phyloP scores from a whole-genome alignment of 1,140 invertebrate species.

The Drosophila kohkoa region DNA sequence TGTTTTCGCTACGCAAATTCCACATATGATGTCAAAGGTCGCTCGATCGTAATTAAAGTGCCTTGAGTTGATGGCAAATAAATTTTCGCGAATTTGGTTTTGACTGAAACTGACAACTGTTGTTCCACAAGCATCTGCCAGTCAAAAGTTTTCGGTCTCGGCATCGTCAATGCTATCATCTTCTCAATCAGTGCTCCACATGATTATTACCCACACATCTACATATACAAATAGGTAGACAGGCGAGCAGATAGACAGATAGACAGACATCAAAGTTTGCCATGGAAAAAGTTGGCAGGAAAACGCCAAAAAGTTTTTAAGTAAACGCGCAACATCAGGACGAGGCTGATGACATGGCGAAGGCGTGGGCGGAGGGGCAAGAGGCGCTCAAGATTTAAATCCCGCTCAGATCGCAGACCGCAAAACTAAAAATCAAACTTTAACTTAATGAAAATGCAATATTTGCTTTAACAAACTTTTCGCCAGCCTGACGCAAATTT shows the following conservation, averaged over 20 bases:
- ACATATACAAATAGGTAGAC: slow-evolving; percentile 37
- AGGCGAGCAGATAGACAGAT: slow-evolving; percentile 23
- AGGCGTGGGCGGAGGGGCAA: background rate
- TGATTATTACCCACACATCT: slow-evolving; percentile 60
- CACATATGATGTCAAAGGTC: slow-evolving; percentile 5
- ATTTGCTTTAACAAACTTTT: slow-evolving; percentile 66
- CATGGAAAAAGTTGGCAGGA: slow-evolving; percentile 59
- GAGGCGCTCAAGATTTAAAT: slow-evolving; percentile 4
- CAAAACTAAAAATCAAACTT: slow-evolving; percentile 77
- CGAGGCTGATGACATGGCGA: background rate
- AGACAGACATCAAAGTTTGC: slow-evolving; percentile 59
- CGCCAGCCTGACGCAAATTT: slow-evolving; percentile 61
- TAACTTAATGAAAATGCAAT: slow-evolving; percentile 80
- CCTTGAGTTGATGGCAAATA: slow-evolving; percentile 21
- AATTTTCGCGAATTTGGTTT: slow-evolving; percentile 30
- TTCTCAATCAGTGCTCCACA: slow-evolving; percentile 49
- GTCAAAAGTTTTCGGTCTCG: slow-evolving; percentile 63
- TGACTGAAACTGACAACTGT: slow-evolving; percentile 59
- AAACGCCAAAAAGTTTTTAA: slow-evolving; percentile 68
- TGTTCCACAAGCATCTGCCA: slow-evolving; percentile 61
- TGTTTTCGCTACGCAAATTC: background rate
- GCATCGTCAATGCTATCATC: slow-evolving; percentile 58
- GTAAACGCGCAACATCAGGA: slow-evolving; percentile 55
- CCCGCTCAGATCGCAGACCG: slow-evolving; percentile 27
- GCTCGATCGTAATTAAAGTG: slow-evolving; percentile 14